Evolutionary conservation across 2,888 invertebrate species (phyloP), one percentile per base, ranked within the genome.

Genomic region (Steromphala cineraria): DNA sequence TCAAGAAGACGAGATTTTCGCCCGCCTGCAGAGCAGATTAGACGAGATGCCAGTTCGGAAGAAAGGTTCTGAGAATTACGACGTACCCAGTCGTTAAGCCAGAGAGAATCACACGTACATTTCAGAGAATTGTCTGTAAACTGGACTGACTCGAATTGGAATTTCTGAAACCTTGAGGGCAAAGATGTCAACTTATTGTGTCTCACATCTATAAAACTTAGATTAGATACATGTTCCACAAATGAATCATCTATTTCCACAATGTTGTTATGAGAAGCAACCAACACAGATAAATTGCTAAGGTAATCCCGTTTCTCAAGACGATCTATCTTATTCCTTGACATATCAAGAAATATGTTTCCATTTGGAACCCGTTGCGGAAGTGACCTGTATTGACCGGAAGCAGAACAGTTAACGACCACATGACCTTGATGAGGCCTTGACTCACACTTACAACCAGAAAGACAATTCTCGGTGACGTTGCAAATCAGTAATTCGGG

Each of bases 1-100:
- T 71, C 71, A 5, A 71, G 17, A 13, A 71, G 71, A 71, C 71
- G 71, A 31, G 10, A 71, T 17, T 71, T 2, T 19, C 71, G 31
- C n/a, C 40, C 71, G 13, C 7, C 36, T 2, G 28, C 17, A 40
- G 28, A 40, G 19, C 71, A 71, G 36, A 71, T 10, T 21, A 36
- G 40, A 17, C 19, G 71, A 10, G 71, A 71, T n/a, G 17, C 19
- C 0, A 17, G 13, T 2, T 71, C 36, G 7, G 71, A 71, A 13
- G 71, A 71, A 17, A 71, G 28, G 71, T 71, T 71, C 40, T 71
- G 31, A 36, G 71, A 71, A 19, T 71, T 36, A 10, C 71, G 71
- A 15, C 71, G 17, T 19, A 71, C 15, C 71, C 71, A 71, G 36
- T 71, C 40, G 24, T 40, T 71, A n/a, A 71, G 4, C 71, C 71